Evolutionary conservation across 2,113 vertebrate species (phyloP), one percentile per base, ranked within the genome.

Genomic region (Patagioenas fasciata): DNA sequence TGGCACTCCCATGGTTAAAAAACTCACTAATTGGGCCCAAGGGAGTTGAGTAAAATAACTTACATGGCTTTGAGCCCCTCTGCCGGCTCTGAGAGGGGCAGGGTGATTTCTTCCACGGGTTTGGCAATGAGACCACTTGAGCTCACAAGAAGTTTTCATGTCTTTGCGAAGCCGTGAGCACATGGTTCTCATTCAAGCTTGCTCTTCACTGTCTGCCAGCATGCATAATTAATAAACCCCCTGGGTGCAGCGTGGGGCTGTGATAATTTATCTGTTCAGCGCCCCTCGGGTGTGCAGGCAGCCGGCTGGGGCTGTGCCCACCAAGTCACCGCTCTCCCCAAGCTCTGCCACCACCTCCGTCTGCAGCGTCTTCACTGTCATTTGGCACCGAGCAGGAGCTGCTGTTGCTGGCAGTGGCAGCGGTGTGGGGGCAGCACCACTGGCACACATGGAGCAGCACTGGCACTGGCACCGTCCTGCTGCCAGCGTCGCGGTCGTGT

Each of bases 171-270:
- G 82, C 57, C 29, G 0, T 2, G 31, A 77, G 89, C 81, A 48
- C 91, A 58, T 69, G 90, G 75, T 72, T 96, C 77, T 89, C 75
- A 64, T 92, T 95, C 78, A 62, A 48, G 48, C 48, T 67, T n/a
- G 9, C 14, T 64, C 74, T 58, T 54, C 2, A 1, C 81, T 91
- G 75, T 36, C 61, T 69, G 19, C 31, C 18, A 57, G 31, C 0
- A 8, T 40, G 40, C 10, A 3, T 57, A 67, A 93, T 84, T 77
- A 81, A 93, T 86, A 82, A 50, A 28, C 54, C 61, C 19, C 32
- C 3, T 3, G 13, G 32, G 74, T 8, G 6, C 74, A 60, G 74
- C 7, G 1, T 12, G 26, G 25, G 51, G 62, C 36, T 4, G 5
- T 3, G 62, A 48, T 66, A 19, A 58, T 86, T 48, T 23, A 54